Evolutionary conservation across 2,888 invertebrate genomes (phyloP).

Genomic region (Julus scanicus): DNA sequence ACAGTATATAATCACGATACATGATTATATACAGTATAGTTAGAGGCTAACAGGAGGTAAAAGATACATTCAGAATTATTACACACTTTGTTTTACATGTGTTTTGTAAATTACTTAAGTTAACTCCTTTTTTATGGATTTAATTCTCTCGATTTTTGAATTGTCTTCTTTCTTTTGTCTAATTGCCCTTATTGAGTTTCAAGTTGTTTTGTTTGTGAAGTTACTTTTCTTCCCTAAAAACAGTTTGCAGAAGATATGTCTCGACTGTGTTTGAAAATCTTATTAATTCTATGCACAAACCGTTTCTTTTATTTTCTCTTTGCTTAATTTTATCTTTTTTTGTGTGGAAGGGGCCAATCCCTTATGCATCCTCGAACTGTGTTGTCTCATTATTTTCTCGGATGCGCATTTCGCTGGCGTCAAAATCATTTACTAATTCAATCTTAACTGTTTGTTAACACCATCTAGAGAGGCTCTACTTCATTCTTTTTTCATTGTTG

Average conservation of each 20-base stretch:
- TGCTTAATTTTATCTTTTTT: neutral
- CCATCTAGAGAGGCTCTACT: neutral
- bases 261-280: neutral
- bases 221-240: neutral
- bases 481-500: no score
- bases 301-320: neutral
- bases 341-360: neutral
- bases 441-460: neutral
- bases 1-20: no score
- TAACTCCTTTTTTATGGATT: no score
- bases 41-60: no score
- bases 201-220: neutral
- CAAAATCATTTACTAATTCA: neutral
- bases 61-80: no score
- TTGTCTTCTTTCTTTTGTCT: no score
- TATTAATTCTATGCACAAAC: neutral
- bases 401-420: neutral
- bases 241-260: neutral
- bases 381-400: neutral
- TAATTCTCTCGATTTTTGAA: no score
- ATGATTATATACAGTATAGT: no score
- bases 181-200: no score
- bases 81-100: no score
- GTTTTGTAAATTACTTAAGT: no score
- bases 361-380: neutral